phyloP scores from a whole-genome alignment of 2,888 invertebrate genomes.

The Rotaria sp. region DNA sequence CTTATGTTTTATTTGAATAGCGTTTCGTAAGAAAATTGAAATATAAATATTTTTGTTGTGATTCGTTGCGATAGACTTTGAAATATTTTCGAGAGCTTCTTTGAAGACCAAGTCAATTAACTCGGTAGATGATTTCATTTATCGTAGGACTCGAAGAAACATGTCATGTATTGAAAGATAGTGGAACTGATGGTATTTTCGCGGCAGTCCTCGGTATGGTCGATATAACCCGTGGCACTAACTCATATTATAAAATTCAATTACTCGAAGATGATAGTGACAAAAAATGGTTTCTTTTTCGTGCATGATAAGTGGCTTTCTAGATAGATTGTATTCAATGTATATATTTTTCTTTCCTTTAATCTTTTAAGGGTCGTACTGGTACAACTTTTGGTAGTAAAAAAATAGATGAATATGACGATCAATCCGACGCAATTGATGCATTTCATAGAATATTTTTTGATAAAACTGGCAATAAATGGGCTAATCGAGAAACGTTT shows the following conservation, averaged over 20 bases:
- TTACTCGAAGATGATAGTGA: conserved; percentile 69
- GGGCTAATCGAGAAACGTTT: conserved; percentile 66
- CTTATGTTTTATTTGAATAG: too few species aligned
- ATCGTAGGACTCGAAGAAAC: conserved; percentile 62
- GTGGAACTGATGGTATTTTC: conserved; percentile 59
- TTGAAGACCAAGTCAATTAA: too few species aligned
- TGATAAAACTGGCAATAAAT: conserved; percentile 77
- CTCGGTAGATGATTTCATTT: too few species aligned
- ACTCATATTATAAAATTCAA: conserved; percentile 90
- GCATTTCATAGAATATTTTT: conserved; percentile 64
- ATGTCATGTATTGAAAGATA: conserved; percentile 66
- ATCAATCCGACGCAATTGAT: conserved; percentile 51
- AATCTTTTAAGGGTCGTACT: conserved; percentile 72
- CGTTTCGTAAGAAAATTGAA: too few species aligned
- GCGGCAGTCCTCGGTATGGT: conserved; percentile 73
- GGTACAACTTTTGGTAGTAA: conserved; percentile 78
- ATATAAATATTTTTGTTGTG: too few species aligned
- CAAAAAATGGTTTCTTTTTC: conserved; percentile 57
- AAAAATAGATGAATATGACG: conserved; percentile 49
- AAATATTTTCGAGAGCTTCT: too few species aligned
- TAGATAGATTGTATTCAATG: not conserved
- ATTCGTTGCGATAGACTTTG: too few species aligned
- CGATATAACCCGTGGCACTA: conserved; percentile 76
- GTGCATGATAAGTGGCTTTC: not conserved
- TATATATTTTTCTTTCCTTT: not conserved